Conservation (phyloP, 2,888 invertebrate genomes). For the Apoderus coryli region DNA sequence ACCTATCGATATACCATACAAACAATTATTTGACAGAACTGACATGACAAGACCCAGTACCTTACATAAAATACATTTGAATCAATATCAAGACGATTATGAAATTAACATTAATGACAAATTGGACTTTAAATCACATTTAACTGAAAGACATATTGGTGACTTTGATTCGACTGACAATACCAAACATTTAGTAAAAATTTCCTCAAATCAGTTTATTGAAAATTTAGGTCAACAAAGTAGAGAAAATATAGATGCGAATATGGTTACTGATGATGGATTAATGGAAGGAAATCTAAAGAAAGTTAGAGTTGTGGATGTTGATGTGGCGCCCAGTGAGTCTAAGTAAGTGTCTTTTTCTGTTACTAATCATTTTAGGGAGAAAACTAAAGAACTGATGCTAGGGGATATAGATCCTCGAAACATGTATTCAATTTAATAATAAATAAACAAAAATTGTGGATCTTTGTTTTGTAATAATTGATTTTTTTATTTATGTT, state of each 20-base stretch:
- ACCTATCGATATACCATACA: background rate
- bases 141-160: conserved; percentile 11
- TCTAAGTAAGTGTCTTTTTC: conserved; percentile 17
- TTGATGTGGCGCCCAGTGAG: conserved; percentile 20
- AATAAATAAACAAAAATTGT: too few species aligned
- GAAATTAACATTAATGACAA: conserved; percentile 17
- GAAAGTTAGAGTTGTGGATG: conserved; percentile 17
- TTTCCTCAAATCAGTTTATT: too few species aligned
- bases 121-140: conserved; percentile 20
- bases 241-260: conserved; percentile 19
- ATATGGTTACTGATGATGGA: conserved; percentile 12
- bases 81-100: conserved; percentile 15
- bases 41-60: conserved; percentile 10
- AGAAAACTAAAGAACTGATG: too few species aligned
- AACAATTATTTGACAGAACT: conserved; percentile 7
- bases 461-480: too few species aligned
- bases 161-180: conserved; percentile 6
- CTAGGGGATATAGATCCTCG: too few species aligned
- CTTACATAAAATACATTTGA: conserved; percentile 12
- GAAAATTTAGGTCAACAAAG: too few species aligned
- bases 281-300: conserved; percentile 15
- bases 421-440: too few species aligned
- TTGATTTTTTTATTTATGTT: too few species aligned
- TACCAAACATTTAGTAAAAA: conserved; percentile 16
- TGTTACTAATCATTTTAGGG: too few species aligned